Evolutionary conservation across 2,888 invertebrate genomes (phyloP).

Genomic region (Eristalis intricaria): DNA sequence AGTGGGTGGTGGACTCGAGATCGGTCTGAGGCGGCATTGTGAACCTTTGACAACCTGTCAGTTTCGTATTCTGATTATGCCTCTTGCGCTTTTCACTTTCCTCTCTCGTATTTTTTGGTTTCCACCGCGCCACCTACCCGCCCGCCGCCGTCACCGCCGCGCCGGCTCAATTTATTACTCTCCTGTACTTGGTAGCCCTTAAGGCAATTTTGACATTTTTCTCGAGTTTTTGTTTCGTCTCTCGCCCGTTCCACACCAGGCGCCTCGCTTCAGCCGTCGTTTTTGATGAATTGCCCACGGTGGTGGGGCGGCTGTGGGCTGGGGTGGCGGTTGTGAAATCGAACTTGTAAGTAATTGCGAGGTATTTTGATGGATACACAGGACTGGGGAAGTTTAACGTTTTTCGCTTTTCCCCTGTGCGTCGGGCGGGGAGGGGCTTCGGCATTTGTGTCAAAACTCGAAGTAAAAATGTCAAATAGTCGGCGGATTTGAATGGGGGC

Average conservation of each 20-base stretch:
- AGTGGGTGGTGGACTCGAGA: background rate
- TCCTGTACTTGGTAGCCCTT: slow-evolving; percentile 31
- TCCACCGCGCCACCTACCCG: background rate
- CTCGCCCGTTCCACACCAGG: background rate
- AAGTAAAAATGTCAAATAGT: slow-evolving; percentile 46
- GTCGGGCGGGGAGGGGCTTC: background rate
- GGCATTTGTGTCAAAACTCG: slow-evolving; percentile 47
- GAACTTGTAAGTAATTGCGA: slow-evolving; percentile 54
- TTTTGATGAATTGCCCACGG: background rate
- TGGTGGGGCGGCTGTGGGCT: background rate
- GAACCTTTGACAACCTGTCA: slow-evolving; percentile 70
- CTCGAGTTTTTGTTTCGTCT: background rate
- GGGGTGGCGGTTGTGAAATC: slow-evolving; percentile 24
- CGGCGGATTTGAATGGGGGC: slow-evolving; percentile 39
- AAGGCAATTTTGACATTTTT: slow-evolving; percentile 53
- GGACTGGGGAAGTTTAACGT: slow-evolving; percentile 35
- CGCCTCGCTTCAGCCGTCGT: background rate
- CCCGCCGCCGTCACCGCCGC: no score
- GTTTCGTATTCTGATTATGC: slow-evolving; percentile 69
- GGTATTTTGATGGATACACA: slow-evolving; percentile 36
- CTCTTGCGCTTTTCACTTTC: slow-evolving; percentile 52
- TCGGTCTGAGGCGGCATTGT: slow-evolving; percentile 37
- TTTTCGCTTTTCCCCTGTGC: slow-evolving; percentile 5
- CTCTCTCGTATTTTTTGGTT: slow-evolving; percentile 6
- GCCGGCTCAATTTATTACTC: slow-evolving; percentile 46